Percentiles rank a stretch among this genome's conserved stretches.
phyloP scores from a whole-genome alignment of 2,888 invertebrate genomes.

The Aphodius sticticus region DNA sequence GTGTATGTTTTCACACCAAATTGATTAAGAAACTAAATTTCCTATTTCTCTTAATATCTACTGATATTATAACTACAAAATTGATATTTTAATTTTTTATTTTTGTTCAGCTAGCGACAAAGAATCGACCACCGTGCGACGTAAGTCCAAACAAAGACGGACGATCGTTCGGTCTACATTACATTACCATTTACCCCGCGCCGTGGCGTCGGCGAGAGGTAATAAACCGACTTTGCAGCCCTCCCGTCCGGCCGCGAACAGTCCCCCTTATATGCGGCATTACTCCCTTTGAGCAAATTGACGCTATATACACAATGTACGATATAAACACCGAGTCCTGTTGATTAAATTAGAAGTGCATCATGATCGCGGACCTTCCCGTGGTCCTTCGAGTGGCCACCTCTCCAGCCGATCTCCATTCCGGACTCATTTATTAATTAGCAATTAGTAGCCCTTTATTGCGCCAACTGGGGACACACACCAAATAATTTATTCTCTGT shows the following conservation, averaged over 20 bases:
- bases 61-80: no score
- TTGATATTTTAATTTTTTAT: no score
- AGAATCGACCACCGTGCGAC: neutral
- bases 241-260: neutral
- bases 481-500: no score
- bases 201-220: neutral
- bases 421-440: neutral
- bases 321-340: neutral
- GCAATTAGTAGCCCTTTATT: neutral
- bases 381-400: neutral
- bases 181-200: neutral
- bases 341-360: conserved; percentile 4
- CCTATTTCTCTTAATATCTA: no score
- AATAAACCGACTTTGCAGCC: neutral
- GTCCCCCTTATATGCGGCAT: neutral
- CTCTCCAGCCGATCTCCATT: neutral
- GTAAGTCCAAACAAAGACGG: neutral
- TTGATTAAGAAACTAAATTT: no score
- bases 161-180: neutral
- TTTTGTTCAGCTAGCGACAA: no score
- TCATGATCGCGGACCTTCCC: neutral
- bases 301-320: conserved; percentile 4
- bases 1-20: no score
- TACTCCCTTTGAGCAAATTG: neutral
- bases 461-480: no score